Conservation (phyloP, 2,888 invertebrate genomes). For the Bursaphelenchus okinawaensis region DNA sequence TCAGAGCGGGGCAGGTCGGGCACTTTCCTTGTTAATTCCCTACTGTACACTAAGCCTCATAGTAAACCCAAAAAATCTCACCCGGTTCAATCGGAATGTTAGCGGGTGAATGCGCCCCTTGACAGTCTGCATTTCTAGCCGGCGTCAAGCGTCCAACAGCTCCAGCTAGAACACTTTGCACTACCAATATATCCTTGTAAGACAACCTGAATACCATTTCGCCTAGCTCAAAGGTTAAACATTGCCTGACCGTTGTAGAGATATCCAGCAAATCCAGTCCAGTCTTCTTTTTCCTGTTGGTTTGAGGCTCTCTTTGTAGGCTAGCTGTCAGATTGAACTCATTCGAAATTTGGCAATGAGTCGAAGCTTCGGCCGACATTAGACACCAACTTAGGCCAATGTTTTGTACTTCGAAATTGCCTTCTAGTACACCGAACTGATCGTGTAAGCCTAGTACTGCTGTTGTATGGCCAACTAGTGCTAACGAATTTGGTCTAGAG, state of each 20-base stretch:
- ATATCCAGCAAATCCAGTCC: background rate
- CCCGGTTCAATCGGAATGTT: background rate
- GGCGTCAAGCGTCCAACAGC: conserved; percentile 26
- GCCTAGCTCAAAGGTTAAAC: conserved; percentile 27
- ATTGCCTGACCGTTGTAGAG: background rate
- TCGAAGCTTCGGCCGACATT: conserved; percentile 37
- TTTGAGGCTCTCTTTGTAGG: conserved; percentile 1
- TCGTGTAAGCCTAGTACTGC: conserved; percentile 49
- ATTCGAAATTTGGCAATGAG: conserved; percentile 44
- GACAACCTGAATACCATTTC: conserved; percentile 42
- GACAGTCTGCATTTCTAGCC: background rate
- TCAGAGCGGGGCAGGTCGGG: no score
- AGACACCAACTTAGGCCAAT: conserved; percentile 43
- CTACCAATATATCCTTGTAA: conserved; percentile 44
- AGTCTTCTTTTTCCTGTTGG: background rate
- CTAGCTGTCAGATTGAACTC: conserved; percentile 39
- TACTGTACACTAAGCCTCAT: background rate
- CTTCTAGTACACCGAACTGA: conserved; percentile 34
- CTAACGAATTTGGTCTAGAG: conserved; percentile 80
- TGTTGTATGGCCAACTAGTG: conserved; percentile 68
- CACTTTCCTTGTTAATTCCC: no score
- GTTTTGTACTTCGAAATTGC: conserved; percentile 43
- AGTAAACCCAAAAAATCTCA: background rate
- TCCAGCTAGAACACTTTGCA: conserved; percentile 31
- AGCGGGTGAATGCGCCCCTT: background rate